Evolutionary conservation across 2,888 invertebrate genomes (phyloP).

Genomic region (Lamellibrachia satsuma): DNA sequence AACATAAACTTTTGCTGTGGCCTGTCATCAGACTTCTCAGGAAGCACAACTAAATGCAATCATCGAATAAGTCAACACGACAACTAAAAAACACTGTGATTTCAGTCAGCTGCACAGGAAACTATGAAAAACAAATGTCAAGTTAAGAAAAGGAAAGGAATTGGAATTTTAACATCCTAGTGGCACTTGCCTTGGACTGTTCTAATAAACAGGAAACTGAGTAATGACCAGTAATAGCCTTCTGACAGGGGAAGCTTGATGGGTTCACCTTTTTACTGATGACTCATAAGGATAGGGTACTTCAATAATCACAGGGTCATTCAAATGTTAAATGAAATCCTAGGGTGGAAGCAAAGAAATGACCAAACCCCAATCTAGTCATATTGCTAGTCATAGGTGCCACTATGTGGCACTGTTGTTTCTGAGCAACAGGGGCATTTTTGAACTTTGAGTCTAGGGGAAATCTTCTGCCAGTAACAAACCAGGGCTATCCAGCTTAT

Average conservation of each 20-base stretch:
- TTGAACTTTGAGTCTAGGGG: too few species aligned
- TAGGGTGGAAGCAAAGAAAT: not conserved
- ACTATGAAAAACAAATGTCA: not conserved
- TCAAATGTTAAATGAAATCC: not conserved
- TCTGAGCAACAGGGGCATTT: too few species aligned
- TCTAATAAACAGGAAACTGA: not conserved
- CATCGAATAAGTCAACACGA: not conserved
- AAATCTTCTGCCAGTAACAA: too few species aligned
- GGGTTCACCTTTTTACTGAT: not conserved
- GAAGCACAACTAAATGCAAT: not conserved
- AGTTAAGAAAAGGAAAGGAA: not conserved
- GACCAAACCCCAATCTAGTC: too few species aligned
- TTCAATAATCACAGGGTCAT: not conserved
- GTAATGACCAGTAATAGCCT: too few species aligned
- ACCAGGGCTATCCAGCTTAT: too few species aligned
- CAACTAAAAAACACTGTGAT: not conserved
- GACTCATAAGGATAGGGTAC: not conserved
- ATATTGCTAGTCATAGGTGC: too few species aligned
- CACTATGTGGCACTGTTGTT: too few species aligned
- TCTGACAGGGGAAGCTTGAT: not conserved
- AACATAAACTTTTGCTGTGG: not conserved
- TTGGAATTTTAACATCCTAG: not conserved
- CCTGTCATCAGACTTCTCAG: not conserved
- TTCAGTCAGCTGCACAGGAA: not conserved
- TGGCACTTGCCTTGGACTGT: not conserved